These are phyloP conservation scores for Platysteira castanea DNA, from an alignment of 2,113 vertebrate species.

Conservation along the genomic window DNA sequence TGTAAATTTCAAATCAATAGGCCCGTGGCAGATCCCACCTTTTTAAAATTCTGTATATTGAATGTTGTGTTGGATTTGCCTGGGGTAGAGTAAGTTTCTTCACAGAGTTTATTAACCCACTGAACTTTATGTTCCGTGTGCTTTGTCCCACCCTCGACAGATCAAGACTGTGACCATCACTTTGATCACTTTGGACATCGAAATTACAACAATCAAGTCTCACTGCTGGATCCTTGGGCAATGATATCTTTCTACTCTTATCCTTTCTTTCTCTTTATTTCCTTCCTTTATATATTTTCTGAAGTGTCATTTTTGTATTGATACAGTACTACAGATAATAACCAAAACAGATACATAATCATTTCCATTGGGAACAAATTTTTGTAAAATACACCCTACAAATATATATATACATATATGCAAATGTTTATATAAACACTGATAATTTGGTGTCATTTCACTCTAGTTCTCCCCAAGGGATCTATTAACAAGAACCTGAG, in stretches of 20 bases:
- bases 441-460: not conserved
- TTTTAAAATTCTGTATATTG: too few species aligned
- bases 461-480: not conserved
- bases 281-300: not conserved
- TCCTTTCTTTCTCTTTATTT: not conserved
- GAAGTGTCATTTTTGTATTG: not conserved
- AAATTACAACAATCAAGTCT: not conserved
- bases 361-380: too few species aligned
- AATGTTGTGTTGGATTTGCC: too few species aligned
- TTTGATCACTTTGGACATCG: rapidly evolving
- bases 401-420: not conserved
- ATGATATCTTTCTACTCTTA: not conserved
- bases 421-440: not conserved
- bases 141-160: not conserved
- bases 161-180: not conserved
- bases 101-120: not conserved
- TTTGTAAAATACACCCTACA: not conserved
- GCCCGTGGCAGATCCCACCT: too few species aligned
- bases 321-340: not conserved
- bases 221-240: not conserved
- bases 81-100: too few species aligned
- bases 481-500: not conserved
- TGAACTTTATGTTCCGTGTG: not conserved
- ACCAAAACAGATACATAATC: not conserved
- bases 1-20: too few species aligned